A percentile compares a stretch with the other conserved stretches of the same genome.
These are phyloP conservation scores for Plectrocnemia conspersa DNA, from an alignment of 1,140 invertebrate species.

Conservation along the genomic window DNA sequence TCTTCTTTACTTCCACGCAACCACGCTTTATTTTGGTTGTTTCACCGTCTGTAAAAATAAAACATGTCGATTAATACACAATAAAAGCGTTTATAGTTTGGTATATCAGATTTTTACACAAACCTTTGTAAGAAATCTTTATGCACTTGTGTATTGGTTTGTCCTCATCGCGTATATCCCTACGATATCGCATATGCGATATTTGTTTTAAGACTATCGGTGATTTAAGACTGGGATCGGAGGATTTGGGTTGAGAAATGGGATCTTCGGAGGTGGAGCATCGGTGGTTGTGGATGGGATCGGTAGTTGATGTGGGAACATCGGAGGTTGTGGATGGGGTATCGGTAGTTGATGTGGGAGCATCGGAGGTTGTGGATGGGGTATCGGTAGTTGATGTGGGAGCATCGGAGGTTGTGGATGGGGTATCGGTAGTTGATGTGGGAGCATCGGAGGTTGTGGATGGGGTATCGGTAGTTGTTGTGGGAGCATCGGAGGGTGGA, in stretches of 20 bases:
- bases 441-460: not conserved
- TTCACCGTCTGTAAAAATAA: not conserved
- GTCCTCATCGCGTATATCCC: not conserved
- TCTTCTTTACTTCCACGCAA: not conserved
- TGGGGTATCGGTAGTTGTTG: slow-evolving; percentile 3
- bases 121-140: not conserved
- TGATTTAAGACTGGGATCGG: not conserved
- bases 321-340: not conserved
- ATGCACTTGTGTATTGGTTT: not conserved
- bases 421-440: not conserved
- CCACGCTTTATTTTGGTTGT: not conserved
- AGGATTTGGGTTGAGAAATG: not conserved
- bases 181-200: not conserved
- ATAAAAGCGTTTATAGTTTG: not conserved
- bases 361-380: not conserved
- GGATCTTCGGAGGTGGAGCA: not conserved
- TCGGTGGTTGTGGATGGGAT: not conserved
- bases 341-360: not conserved
- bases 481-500: too few relatives aligned
- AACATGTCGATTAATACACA: not conserved
- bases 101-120: not conserved
- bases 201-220: not conserved
- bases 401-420: not conserved
- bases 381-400: not conserved
- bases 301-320: not conserved